Base-by-base conservation (phyloP, 1,140 invertebrate genomes). In the Schlechtendalia chinensis region DNA sequence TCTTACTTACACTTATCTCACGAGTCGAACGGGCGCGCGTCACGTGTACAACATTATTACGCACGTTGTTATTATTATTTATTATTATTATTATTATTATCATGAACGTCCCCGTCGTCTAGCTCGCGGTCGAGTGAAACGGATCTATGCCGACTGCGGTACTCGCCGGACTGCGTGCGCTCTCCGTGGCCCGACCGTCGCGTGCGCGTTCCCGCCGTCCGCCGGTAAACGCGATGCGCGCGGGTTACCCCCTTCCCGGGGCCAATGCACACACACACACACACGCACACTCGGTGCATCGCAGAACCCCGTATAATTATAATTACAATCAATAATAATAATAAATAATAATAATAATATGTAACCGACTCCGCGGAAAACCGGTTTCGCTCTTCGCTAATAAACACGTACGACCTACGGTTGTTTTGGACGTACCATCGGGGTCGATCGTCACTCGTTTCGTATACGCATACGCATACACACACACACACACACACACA, bases 91-190 rank as follows among this genome's bases (percentile, higher is more conserved):
- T n/a, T n/a, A n/a, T n/a, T n/a, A n/a, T n/a, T n/a, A n/a, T n/a
- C n/a, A n/a, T n/a, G n/a, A n/a, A n/a, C n/a, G n/a, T n/a, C n/a
- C n/a, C n/a, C n/a, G 63, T 39, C 63, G 32, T 39, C 63, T 10
- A 22, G 14, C 24, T 65, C 63, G 32, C 63, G 32, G n/a, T n/a
- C 29, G 32, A 39, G 16, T 39, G 45, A 69, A 69, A 27, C 67
- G 67, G 47, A 69, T 69, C 67, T 50, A 50, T 17, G n/a, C 39
- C 67, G 32, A 22, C 45, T 39, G 67, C 45, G 45, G 45, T 50
- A 69, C 39, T 69, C 67, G 67, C 14, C 45, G 39, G 67, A 69
- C 67, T 69, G 45, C 67, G 39, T 27, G 45, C 12, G n/a, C 39
- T 24, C 67, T 17, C 67, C 45, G 5, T 24, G 22, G 6, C 6